Conservation (phyloP, 2,888 invertebrate genomes). For the Perdita meconis region DNA sequence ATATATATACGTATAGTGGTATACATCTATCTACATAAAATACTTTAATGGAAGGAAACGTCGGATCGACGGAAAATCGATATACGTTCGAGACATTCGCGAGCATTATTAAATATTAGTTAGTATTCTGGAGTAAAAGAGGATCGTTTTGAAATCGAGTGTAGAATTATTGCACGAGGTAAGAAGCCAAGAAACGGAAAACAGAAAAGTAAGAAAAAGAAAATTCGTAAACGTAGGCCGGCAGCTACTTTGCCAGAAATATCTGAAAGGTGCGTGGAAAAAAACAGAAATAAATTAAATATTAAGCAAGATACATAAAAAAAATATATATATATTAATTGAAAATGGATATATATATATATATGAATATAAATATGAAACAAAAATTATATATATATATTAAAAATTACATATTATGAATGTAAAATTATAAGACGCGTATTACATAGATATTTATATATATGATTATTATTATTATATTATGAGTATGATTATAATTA, state of each 20-base stretch:
- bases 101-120: slow-evolving; percentile 56
- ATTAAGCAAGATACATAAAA: slow-evolving; percentile 44
- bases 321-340: slow-evolving; percentile 46
- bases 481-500: slow-evolving; percentile 52
- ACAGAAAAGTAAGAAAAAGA: slow-evolving; percentile 34
- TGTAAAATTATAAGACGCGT: slow-evolving; percentile 67
- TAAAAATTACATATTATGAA: slow-evolving; percentile 62
- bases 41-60: slow-evolving; percentile 21
- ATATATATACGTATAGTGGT: slow-evolving; percentile 1
- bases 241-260: slow-evolving; percentile 43
- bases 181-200: slow-evolving; percentile 41
- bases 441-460: slow-evolving; percentile 71
- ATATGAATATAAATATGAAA: slow-evolving; percentile 51
- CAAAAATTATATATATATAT: slow-evolving; percentile 49
- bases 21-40: slow-evolving; percentile 1
- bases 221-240: slow-evolving; percentile 24
- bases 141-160: slow-evolving; percentile 48
- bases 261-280: slow-evolving; percentile 57
- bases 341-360: slow-evolving; percentile 59
- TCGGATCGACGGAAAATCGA: slow-evolving; percentile 7
- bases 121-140: slow-evolving; percentile 39
- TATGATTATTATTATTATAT: slow-evolving; percentile 62
- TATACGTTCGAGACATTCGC: slow-evolving; percentile 32
- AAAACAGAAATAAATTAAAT: slow-evolving; percentile 50
- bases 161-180: slow-evolving; percentile 50